These are phyloP conservation scores for Scaptomyza parva DNA, from an alignment of 2,888 invertebrate genomes.

Conservation along the genomic window DNA sequence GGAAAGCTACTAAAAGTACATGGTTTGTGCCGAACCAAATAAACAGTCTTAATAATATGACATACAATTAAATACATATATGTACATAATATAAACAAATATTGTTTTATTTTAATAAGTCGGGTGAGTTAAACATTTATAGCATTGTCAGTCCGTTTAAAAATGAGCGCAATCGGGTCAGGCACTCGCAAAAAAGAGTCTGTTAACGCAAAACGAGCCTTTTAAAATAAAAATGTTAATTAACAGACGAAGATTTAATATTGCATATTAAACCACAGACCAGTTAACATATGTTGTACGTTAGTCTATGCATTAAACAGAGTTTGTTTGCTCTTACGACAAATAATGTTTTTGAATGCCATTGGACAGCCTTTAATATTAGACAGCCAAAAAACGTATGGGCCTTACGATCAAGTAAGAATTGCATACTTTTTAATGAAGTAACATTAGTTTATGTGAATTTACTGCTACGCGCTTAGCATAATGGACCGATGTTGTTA, in stretches of 20 bases:
- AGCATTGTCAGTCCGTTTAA: neutral
- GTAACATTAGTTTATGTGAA: neutral
- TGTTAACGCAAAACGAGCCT: constrained; percentile 7
- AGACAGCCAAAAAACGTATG: constrained; percentile 33
- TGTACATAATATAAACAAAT: constrained; percentile 26
- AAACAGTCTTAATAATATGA: constrained; percentile 38
- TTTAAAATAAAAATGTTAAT: neutral
- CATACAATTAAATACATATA: constrained; percentile 36
- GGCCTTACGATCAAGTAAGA: constrained; percentile 46
- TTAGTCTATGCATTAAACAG: too few species aligned
- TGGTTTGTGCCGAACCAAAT: constrained; percentile 36
- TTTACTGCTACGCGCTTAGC: constrained; percentile 22
- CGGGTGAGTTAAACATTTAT: neutral
- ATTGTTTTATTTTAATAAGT: constrained; percentile 3
- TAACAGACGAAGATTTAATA: neutral
- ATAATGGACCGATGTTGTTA: constrained; percentile 53
- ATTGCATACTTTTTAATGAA: neutral
- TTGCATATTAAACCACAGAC: too few species aligned
- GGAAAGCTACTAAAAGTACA: constrained; percentile 27
- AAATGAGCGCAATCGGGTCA: neutral
- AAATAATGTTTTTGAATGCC: constrained; percentile 58
- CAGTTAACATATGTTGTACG: too few species aligned
- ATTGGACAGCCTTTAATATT: constrained; percentile 64
- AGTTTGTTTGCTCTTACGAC: neutral
- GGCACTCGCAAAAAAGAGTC: neutral